Conservation (phyloP, 2,113 vertebrate genomes). For the Ceuthmochares aereus region DNA sequence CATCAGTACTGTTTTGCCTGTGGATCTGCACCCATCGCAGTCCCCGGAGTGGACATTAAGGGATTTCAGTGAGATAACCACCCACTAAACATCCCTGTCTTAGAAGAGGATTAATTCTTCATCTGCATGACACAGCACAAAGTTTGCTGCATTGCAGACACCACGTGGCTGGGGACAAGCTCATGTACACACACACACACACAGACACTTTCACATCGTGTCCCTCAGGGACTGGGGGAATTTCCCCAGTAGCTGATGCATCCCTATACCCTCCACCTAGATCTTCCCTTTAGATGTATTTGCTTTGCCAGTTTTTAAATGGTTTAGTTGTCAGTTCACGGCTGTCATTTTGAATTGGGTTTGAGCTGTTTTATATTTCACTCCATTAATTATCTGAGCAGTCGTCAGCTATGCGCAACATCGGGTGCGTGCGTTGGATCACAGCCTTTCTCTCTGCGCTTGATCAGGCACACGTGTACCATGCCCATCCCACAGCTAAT, state of each 20-base stretch:
- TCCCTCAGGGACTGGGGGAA: neutral
- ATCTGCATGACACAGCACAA: slow-evolving; percentile 50
- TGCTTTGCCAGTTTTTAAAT: neutral
- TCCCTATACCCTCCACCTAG: neutral
- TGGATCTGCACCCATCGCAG: neutral
- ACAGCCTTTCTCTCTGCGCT: neutral
- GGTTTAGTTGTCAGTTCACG: neutral
- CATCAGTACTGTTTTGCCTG: neutral
- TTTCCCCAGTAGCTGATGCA: neutral
- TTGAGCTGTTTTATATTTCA: neutral
- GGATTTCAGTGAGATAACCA: neutral
- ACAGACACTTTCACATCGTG: neutral
- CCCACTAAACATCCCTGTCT: neutral
- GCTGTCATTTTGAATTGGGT: neutral
- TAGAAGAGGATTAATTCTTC: neutral
- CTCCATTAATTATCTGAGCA: neutral
- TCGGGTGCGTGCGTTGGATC: rapidly evolving
- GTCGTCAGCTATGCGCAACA: neutral
- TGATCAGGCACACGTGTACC: neutral
- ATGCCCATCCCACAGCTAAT: rapidly evolving
- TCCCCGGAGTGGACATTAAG: neutral
- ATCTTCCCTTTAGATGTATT: neutral
- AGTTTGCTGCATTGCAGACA: slow-evolving; percentile 71
- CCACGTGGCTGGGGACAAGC: neutral
- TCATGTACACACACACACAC: neutral